Evolutionary conservation across 2,113 vertebrate genomes (phyloP).

Genomic region (Rhipidura dahli): DNA sequence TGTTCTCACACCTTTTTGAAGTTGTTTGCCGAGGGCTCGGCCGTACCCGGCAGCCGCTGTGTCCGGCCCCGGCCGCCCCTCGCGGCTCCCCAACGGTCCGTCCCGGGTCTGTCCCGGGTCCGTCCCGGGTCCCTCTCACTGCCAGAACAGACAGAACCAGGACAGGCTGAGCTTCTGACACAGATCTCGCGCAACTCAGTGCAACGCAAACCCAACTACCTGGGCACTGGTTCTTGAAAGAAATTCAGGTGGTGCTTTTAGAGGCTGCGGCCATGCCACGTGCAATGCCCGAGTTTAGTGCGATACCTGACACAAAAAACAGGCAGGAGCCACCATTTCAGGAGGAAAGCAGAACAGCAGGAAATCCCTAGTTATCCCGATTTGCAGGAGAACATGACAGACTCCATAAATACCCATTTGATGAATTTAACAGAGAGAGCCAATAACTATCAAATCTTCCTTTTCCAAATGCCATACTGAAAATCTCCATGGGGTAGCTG

Average conservation of each 20-base stretch:
- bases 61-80: neutral
- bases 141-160: neutral
- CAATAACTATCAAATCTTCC: neutral
- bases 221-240: neutral
- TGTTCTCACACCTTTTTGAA: neutral
- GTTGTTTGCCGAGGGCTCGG: neutral
- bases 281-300: neutral
- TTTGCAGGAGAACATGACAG: neutral
- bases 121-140: too few species aligned
- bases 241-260: neutral
- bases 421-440: neutral
- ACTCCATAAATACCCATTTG: neutral
- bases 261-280: rapidly evolving
- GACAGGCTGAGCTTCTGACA: neutral
- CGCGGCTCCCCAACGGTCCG: neutral
- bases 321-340: neutral
- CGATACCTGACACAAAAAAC: neutral
- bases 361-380: neutral
- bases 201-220: neutral
- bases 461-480: neutral
- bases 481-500: neutral
- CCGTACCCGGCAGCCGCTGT: neutral
- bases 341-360: neutral
- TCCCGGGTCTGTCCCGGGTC: too few species aligned
- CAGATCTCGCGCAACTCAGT: neutral